Evolutionary conservation across 2,888 invertebrate genomes (phyloP).

Genomic region (Macaria notata): DNA sequence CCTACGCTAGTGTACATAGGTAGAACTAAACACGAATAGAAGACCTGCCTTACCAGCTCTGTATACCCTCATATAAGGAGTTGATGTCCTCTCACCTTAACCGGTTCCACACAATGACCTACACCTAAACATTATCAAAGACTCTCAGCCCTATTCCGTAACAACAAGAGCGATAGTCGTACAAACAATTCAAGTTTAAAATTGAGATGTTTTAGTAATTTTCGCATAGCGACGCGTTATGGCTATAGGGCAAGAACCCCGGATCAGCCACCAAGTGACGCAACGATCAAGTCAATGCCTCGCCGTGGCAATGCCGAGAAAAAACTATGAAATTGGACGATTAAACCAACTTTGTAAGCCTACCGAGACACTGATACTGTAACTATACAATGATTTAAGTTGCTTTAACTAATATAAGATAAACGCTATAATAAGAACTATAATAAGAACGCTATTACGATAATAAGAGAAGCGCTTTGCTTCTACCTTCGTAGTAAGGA

Average conservation of each 20-base stretch:
- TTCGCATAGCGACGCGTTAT: conserved; percentile 18
- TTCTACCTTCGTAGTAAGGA: too few species aligned
- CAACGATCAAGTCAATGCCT: conserved; percentile 20
- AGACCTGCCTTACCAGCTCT: conserved; percentile 21
- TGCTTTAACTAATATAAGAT: too few species aligned
- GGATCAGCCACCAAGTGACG: conserved; percentile 27
- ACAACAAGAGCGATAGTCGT: conserved; percentile 18
- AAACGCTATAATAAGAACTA: too few species aligned
- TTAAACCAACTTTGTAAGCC: neutral
- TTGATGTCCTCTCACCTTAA: conserved; percentile 27
- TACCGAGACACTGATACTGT: too few species aligned
- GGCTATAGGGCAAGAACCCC: conserved; percentile 32
- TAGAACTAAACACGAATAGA: too few species aligned
- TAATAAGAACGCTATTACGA: too few species aligned
- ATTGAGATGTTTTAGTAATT: conserved; percentile 31
- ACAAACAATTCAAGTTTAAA: conserved; percentile 19
- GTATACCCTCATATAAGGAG: conserved; percentile 26
- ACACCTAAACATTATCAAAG: conserved; percentile 13
- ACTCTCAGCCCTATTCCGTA: conserved; percentile 17
- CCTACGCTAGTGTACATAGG: too few species aligned
- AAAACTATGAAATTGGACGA: conserved; percentile 14
- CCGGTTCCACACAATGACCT: conserved; percentile 32
- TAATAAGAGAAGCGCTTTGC: too few species aligned
- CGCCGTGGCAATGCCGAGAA: conserved; percentile 14
- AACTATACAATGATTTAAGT: too few species aligned